These are phyloP conservation scores for Ctenicera cuprea DNA, from an alignment of 2,888 invertebrate species.

Conservation along the genomic window DNA sequence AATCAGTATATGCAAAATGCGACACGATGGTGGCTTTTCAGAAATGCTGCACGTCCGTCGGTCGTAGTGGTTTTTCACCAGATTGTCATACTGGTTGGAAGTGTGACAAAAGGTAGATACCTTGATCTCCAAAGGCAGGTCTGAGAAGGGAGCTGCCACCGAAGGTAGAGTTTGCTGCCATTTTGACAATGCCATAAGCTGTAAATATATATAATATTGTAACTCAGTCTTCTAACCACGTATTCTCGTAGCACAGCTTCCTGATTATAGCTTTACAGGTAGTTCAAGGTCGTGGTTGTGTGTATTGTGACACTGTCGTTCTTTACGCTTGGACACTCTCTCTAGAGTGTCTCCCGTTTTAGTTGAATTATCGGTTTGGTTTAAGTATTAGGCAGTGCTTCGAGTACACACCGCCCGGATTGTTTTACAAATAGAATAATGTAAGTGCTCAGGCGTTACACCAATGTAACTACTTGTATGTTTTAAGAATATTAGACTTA, in stretches of 20 bases:
- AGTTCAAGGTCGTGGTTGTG: constrained; percentile 52
- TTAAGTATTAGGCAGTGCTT: constrained; percentile 48
- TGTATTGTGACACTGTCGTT: constrained; percentile 39
- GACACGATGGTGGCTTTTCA: constrained; percentile 1
- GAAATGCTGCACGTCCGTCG: constrained; percentile 5
- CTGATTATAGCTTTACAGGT: constrained; percentile 62
- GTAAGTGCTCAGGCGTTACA: constrained; percentile 61
- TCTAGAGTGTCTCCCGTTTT: constrained; percentile 19
- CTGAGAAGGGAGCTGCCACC: constrained; percentile 23
- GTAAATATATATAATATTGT: constrained; percentile 63
- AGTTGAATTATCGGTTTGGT: constrained; percentile 9
- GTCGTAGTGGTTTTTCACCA: constrained; percentile 19
- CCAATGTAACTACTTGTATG: constrained; percentile 60
- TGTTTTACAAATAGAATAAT: constrained; percentile 55
- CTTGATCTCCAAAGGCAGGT: constrained; percentile 51
- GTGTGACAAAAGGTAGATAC: constrained; percentile 34
- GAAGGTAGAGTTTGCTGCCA: constrained; percentile 44
- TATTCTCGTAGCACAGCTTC: constrained; percentile 62
- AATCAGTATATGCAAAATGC: constrained; percentile 3
- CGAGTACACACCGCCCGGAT: constrained; percentile 43
- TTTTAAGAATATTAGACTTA: constrained; percentile 68
- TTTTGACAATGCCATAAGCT: constrained; percentile 58
- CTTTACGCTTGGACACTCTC: constrained; percentile 40
- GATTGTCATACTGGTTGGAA: constrained; percentile 34
- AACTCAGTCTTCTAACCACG: constrained; percentile 67